Percentiles rank a stretch among this genome's conserved stretches.
phyloP scores from a whole-genome alignment of 2,113 vertebrate genomes.

The Corythornis cristatus region DNA sequence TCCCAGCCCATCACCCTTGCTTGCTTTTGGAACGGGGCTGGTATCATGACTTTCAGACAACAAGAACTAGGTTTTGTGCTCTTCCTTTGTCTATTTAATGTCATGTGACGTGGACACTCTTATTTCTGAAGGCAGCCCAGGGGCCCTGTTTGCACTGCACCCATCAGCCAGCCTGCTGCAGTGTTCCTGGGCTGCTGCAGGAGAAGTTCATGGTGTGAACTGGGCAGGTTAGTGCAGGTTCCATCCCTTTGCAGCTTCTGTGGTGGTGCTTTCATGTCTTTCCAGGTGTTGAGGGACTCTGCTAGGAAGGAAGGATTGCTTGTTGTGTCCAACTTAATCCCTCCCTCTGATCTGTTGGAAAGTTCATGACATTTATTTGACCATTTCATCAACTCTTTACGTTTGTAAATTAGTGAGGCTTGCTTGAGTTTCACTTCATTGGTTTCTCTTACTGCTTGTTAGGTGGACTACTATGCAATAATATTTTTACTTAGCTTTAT shows the following conservation, averaged over 20 bases:
- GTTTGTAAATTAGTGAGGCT: neutral
- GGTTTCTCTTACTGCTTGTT: slow-evolving; percentile 8
- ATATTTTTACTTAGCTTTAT: slow-evolving; percentile 28
- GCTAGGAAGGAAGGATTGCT: neutral
- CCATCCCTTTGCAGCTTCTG: neutral
- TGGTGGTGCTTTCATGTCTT: neutral
- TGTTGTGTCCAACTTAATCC: neutral
- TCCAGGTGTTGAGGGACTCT: neutral
- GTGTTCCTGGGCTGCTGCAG: neutral
- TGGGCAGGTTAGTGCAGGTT: neutral
- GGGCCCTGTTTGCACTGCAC: neutral
- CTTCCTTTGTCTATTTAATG: neutral
- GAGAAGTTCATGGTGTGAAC: neutral
- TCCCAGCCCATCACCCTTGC: neutral
- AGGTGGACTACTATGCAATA: neutral
- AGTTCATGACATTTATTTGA: neutral
- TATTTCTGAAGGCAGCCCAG: neutral
- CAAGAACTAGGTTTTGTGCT: neutral
- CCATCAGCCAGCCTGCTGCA: neutral
- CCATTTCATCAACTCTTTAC: neutral
- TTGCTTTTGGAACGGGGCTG: neutral
- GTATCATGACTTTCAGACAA: neutral
- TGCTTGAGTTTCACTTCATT: neutral
- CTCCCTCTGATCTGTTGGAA: neutral
- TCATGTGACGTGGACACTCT: neutral